A percentile compares a stretch with the other conserved stretches of the same genome.
These are phyloP conservation scores for Sarcophilus harrisii DNA, from an alignment of 2,797 vertebrate species.

Conservation along the genomic window DNA sequence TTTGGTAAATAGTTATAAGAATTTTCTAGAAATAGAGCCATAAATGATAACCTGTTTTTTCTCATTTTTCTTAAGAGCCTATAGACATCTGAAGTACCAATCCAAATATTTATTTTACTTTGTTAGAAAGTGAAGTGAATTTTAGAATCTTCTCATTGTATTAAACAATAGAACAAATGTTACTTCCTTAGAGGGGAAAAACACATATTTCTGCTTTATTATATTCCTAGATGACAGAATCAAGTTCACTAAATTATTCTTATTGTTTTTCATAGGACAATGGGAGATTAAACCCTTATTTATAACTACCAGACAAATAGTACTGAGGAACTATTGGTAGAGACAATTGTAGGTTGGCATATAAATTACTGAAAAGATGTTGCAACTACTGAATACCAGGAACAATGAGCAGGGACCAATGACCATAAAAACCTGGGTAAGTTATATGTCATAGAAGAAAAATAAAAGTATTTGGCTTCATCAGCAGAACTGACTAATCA, in stretches of 20 bases:
- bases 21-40: background rate
- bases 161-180: background rate
- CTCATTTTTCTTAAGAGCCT: background rate
- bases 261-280: background rate
- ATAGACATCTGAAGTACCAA: constrained; percentile 24
- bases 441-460: background rate
- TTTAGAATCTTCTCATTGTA: constrained; percentile 6
- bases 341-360: background rate
- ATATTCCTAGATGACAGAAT: constrained; percentile 27
- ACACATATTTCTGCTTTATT: constrained; percentile 36
- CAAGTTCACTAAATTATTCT: background rate
- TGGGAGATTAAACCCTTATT: background rate
- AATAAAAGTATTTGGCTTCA: background rate
- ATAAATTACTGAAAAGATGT: background rate
- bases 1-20: background rate
- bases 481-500: background rate
- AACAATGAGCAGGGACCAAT: background rate
- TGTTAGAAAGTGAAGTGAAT: constrained; percentile 11
- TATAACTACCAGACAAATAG: background rate
- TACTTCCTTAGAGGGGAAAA: background rate
- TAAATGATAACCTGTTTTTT: constrained; percentile 13
- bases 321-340: background rate
- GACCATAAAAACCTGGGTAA: background rate
- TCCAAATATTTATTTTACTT: background rate
- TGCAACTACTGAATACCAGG: background rate